Evolutionary conservation across 2,797 vertebrate species (phyloP).

Genomic region (Diplodus puntazzo): DNA sequence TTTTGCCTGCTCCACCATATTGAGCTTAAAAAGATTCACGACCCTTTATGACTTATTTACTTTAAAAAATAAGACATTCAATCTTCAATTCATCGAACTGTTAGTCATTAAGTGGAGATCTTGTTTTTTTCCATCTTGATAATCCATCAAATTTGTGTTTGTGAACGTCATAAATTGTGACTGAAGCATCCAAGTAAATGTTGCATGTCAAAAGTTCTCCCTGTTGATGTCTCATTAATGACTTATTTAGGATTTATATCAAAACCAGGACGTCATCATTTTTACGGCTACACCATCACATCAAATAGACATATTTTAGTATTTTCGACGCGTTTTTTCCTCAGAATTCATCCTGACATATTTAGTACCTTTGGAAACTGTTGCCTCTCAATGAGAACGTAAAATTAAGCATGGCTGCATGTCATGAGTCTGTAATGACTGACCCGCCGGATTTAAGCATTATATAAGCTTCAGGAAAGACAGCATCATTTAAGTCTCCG

Average conservation of each 20-base stretch:
- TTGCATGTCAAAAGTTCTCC: background rate
- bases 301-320: background rate
- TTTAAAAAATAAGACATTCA: background rate
- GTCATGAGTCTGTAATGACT: background rate
- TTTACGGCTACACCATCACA: background rate
- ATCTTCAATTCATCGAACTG: background rate
- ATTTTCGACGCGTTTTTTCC: background rate
- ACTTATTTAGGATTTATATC: background rate
- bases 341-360: background rate
- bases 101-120: background rate
- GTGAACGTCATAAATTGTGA: background rate
- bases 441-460: background rate
- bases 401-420: background rate
- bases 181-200: background rate
- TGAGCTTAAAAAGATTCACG: background rate
- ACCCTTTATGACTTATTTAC: background rate
- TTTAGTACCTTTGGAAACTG: background rate
- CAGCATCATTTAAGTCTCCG: background rate
- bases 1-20: background rate
- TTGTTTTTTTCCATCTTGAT: background rate
- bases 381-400: background rate
- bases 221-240: background rate
- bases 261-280: background rate
- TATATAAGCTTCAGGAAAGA: background rate
- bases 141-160: background rate